A percentile compares a stretch with the other conserved stretches of the same genome.
Conservation (phyloP, 2,113 vertebrate genomes). For the Cavia porcellus region DNA sequence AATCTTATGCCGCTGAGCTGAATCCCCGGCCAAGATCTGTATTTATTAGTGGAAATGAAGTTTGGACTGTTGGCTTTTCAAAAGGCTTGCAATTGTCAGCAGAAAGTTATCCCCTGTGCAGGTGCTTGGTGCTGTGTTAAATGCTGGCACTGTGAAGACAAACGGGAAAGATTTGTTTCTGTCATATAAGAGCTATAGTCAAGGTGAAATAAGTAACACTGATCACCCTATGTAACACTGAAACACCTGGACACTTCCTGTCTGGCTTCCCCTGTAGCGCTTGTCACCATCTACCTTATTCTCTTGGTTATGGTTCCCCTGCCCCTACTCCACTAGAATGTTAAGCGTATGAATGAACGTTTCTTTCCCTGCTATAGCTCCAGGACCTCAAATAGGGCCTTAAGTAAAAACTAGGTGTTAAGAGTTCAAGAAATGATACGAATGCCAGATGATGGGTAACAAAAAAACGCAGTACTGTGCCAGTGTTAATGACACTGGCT, state of each 20-base stretch:
- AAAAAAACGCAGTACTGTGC: background rate
- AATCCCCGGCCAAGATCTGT: background rate
- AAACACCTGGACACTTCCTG: background rate
- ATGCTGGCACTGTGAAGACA: background rate
- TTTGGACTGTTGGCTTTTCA: background rate
- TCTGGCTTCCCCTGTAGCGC: background rate
- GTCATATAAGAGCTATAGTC: background rate
- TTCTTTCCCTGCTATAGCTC: background rate
- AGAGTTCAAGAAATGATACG: constrained; percentile 5
- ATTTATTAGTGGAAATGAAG: background rate
- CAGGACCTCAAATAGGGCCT: background rate
- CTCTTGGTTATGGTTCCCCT: background rate
- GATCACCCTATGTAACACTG: background rate
- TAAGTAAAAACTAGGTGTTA: background rate
- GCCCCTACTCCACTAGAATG: background rate
- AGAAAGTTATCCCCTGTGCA: background rate
- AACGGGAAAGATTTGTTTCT: background rate
- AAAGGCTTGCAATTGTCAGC: background rate
- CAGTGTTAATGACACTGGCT: background rate
- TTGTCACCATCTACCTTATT: background rate
- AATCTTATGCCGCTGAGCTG: too few relatives aligned
- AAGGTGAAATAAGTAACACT: background rate
- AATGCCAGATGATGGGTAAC: background rate
- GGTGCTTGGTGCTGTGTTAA: background rate
- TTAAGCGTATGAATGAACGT: background rate